Conservation (phyloP, 2,113 vertebrate species). For the Anolis carolinensis region DNA sequence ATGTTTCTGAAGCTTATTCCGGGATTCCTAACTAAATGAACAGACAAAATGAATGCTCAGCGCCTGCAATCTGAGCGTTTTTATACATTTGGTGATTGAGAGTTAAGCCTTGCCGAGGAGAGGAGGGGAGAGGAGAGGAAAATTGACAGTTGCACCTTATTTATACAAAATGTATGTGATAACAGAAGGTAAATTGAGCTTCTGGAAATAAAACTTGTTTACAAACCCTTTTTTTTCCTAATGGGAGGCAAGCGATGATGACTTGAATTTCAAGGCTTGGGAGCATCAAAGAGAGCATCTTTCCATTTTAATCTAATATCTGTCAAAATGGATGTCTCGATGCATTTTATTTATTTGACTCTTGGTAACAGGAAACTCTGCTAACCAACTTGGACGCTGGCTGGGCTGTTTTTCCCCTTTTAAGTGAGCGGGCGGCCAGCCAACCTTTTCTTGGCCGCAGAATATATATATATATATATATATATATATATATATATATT, state of each 20-base stretch:
- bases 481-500: no score
- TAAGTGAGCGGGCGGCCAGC: not conserved
- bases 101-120: constrained; percentile 51
- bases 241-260: constrained; percentile 2
- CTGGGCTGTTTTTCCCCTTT: not conserved
- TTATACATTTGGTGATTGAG: constrained; percentile 60
- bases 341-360: constrained; percentile 27
- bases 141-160: constrained; percentile 52
- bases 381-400: not conserved
- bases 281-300: constrained; percentile 41
- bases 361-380: not conserved
- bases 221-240: constrained; percentile 37
- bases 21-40: constrained; percentile 67
- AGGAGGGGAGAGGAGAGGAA: constrained; percentile 31
- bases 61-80: constrained; percentile 57
- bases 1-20: constrained; percentile 67
- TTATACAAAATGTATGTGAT: constrained; percentile 62
- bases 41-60: constrained; percentile 62
- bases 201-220: constrained; percentile 62
- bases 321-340: constrained; percentile 8
- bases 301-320: constrained; percentile 34
- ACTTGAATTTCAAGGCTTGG: constrained; percentile 45
- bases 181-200: constrained; percentile 64
- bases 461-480: constrained; percentile 15
- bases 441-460: constrained; percentile 34